Evolutionary conservation across 2,113 vertebrate genomes (phyloP).

Genomic region (Crotalus viridis): DNA sequence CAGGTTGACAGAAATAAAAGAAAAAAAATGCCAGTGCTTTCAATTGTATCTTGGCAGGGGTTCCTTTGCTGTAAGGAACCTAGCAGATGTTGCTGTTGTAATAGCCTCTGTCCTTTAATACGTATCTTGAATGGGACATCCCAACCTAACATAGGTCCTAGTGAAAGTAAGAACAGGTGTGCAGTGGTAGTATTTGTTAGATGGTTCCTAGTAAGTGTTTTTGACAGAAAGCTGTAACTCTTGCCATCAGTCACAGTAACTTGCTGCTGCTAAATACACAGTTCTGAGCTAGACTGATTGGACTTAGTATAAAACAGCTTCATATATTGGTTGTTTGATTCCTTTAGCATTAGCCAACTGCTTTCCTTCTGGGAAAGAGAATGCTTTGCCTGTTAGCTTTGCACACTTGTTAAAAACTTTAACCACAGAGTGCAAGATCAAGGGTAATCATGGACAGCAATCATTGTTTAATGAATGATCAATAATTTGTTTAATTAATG

Average conservation of each 20-base stretch:
- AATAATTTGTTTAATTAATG: neutral
- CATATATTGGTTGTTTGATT: neutral
- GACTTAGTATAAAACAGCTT: neutral
- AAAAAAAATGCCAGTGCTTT: conserved; percentile 6
- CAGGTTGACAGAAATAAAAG: neutral
- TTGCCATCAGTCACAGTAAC: neutral
- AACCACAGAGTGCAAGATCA: neutral
- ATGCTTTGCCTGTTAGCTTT: neutral
- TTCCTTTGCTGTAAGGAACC: neutral
- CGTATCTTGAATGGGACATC: neutral
- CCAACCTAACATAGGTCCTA: neutral
- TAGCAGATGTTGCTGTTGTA: neutral
- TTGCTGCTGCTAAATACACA: neutral
- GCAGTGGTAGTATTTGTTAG: neutral
- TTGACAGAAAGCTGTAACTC: neutral
- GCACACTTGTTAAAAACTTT: neutral
- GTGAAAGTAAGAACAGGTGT: neutral
- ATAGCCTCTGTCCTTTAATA: neutral
- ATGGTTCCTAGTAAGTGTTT: neutral
- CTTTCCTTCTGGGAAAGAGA: neutral
- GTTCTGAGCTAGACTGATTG: neutral
- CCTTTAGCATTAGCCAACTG: neutral
- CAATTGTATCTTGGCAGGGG: neutral
- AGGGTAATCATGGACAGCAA: neutral
- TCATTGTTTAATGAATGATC: neutral